These are phyloP conservation scores for Isichthys henryi DNA, from an alignment of 2,113 vertebrate species.

Conservation along the genomic window DNA sequence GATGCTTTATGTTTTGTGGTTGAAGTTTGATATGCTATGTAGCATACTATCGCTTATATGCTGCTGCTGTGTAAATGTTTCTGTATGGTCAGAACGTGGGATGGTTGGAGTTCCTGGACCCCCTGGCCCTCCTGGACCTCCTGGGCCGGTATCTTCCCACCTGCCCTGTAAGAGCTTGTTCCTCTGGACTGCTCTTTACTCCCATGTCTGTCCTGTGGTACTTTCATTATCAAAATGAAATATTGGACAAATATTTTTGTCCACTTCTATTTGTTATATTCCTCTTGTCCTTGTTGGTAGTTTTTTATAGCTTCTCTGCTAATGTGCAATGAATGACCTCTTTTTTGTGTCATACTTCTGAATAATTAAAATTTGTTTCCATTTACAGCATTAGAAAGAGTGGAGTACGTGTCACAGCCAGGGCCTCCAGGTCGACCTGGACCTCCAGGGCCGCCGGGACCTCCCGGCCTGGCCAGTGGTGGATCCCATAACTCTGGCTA, in stretches of 20 bases:
- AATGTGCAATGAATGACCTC: background rate
- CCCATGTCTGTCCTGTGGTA: background rate
- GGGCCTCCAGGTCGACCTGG: constrained; percentile 48
- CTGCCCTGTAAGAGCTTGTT: constrained; percentile 57
- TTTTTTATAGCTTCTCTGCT: background rate
- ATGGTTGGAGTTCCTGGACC: constrained; percentile 70
- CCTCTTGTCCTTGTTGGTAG: background rate
- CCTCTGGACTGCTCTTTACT: background rate
- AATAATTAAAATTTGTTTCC: background rate
- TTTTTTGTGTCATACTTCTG: background rate
- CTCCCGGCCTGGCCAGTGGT: constrained; percentile 48
- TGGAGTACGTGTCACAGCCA: background rate
- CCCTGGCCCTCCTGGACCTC: constrained; percentile 70
- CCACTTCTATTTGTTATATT: background rate
- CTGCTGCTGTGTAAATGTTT: background rate
- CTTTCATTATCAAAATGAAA: background rate
- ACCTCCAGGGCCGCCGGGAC: constrained; percentile 49
- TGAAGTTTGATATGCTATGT: background rate
- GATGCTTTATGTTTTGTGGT: background rate
- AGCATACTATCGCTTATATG: background rate
- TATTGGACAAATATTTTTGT: background rate
- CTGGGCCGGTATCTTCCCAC: constrained; percentile 61
- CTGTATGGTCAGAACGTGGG: constrained; percentile 56
- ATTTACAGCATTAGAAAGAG: background rate
- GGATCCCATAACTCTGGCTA: constrained; percentile 45